phyloP scores from a whole-genome alignment of 2,113 vertebrate species.

The Brachypodius melanocephalos region DNA sequence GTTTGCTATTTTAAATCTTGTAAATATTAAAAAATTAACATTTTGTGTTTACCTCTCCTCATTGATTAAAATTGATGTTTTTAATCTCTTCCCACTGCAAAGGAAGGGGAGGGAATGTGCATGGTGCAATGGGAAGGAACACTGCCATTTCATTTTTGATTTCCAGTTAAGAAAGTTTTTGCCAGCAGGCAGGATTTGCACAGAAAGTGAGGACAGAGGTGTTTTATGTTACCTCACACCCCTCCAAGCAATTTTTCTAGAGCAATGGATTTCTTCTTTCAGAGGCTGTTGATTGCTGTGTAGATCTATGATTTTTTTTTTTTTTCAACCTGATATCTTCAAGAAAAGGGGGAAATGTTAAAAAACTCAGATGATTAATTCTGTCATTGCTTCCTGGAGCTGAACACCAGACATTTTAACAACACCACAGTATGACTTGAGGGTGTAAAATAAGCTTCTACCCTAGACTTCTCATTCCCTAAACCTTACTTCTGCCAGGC shows the following conservation, averaged over 20 bases:
- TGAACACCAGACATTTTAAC: not conserved
- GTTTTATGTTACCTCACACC: not conserved
- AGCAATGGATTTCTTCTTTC: not conserved
- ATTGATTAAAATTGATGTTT: not conserved
- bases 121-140: not conserved
- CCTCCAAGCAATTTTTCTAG: not conserved
- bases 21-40: slow-evolving; percentile 1
- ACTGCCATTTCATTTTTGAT: not conserved
- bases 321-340: not conserved
- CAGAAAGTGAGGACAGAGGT: not conserved
- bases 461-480: not conserved
- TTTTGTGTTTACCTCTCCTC: not conserved
- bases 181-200: not conserved
- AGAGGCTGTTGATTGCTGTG: not conserved
- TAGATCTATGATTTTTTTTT: not conserved
- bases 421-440: not conserved
- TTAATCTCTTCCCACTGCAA: not conserved
- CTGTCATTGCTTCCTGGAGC: not conserved
- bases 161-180: not conserved
- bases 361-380: not conserved
- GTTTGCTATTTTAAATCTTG: not conserved
- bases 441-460: not conserved
- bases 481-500: not conserved
- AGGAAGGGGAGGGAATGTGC: not conserved
- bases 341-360: not conserved